Evolutionary conservation across 2,797 vertebrate genomes (phyloP), one percentile per base, ranked within the genome.

Genomic region (Triplophysa bombifrons): DNA sequence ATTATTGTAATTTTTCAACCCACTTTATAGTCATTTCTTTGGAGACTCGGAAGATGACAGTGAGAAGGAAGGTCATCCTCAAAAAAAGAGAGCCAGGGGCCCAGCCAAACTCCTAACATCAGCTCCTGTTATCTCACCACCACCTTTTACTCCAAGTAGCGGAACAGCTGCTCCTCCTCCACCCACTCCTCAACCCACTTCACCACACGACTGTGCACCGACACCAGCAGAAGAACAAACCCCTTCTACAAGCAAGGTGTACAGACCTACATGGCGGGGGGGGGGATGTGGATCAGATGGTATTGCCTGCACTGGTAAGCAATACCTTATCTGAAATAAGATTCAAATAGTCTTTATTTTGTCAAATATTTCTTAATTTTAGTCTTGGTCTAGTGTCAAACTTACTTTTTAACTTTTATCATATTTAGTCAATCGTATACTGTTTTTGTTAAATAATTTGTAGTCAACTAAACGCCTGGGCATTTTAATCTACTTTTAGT

Each of bases 1-100:
- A 51, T 34, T 56, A 10, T 56, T 53, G 27, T 72, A 1, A 9
- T 58, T 72, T 73, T 73, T 14, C n/a, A 60, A 73, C 34, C 34
- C 34, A 72, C 6, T 56, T 72, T 27, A 27, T 56, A 72, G 71
- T 58, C 30, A 73, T 73, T 73, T 73, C 71, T 73, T 58, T 20
- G 69, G 69, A 55, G 69, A 56, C 69, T 17, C 48, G 0, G 34
- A 34, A 38, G 25, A 72, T 56, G 50, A 72, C 27, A 56, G 53
- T 58, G 70, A 72, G 30, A 53, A 55, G 22, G 70, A 72, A 73
- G n/a, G 13, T 22, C 34, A 34, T 34, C 19, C 25, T 73, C 55
- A 20, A 3, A 73, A 73, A 22, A 73, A 73, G 55, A 73, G 50
- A 73, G 19, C 27, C 71, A 51, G 71, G 53, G 71, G 71, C 25